Base-by-base conservation (phyloP, 1,140 invertebrate genomes). In the Nebria ingens region DNA sequence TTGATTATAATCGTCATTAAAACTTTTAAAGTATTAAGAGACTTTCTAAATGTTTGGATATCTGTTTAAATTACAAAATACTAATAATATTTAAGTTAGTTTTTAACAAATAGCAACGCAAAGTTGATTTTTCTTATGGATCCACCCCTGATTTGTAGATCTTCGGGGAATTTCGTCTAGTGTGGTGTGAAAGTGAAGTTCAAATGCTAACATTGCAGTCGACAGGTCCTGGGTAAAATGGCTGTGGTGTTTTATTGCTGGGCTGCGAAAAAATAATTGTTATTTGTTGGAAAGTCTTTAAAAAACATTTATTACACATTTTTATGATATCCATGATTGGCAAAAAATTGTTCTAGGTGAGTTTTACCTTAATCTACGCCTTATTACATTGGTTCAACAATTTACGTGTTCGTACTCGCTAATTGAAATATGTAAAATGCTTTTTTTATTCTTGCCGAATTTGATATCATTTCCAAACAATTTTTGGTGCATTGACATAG, bases 251-350 rank as follows among this genome's bases (percentile, higher is more conserved):
- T 45, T 45, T 17, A 17, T 45, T 45, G 17, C 40, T 6, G 40
- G 6, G 17, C 17, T 45, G 40, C 40, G 40, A 17, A 45, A 45
- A 45, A 45, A 45, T 45, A 45, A 45, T 45, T 45, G 15, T 45
- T 45, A 45, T 45, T 45, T 45, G 15, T 45, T 45, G 9, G 6
- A 45, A 45, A 45, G 15, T 45, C 40, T 45, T 12, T 17, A 45
- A 17, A 4, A 11, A 11, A 12, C 17, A 45, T 12, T 45, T 45
- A 45, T 45, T 12, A 9, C 17, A 45, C 6, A 12, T 45, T 45
- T 45, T 11, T 17, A 45, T 45, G 17, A 11, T 17, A 45, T 45
- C 40, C 40, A 11, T 45, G 15, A 12, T 9, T 11, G 4, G 4
- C 17, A 45, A 45, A 45, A 17, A 45, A 3, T 45, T 45, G 40